Conservation (phyloP, 2,113 vertebrate genomes). For the Ondatra zibethicus region DNA sequence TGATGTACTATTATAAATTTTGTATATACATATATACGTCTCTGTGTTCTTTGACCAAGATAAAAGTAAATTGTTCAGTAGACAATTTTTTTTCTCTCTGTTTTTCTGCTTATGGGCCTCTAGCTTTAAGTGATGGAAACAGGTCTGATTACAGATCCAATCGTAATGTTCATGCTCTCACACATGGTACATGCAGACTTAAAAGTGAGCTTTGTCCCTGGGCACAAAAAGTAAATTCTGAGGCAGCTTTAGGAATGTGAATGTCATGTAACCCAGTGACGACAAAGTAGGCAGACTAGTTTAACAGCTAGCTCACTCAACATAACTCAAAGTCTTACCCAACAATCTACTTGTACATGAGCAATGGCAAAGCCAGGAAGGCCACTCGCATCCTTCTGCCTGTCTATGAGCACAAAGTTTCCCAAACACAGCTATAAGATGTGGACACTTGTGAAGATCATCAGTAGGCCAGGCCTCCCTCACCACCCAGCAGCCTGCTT, state of each 20-base stretch:
- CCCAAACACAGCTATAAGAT: not conserved
- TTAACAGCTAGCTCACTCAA: rapidly evolving
- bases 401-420: rapidly evolving
- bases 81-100: not conserved
- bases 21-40: not conserved
- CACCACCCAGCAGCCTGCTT: not conserved
- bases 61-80: not conserved
- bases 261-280: no score
- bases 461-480: not conserved
- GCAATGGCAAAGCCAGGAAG: not conserved
- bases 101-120: not conserved
- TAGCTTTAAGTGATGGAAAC: not conserved
- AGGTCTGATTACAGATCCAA: not conserved
- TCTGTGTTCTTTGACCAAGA: not conserved
- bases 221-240: not conserved
- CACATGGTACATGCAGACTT: not conserved
- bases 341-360: not conserved
- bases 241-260: not conserved
- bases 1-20: not conserved
- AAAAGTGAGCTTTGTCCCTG: not conserved
- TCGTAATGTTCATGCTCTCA: not conserved
- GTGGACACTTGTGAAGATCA: not conserved
- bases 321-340: not conserved
- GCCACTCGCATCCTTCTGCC: not conserved
- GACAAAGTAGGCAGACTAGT: not conserved